Evolutionary conservation across 1,140 invertebrate species (phyloP).

Genomic region (Musca vetustissima): DNA sequence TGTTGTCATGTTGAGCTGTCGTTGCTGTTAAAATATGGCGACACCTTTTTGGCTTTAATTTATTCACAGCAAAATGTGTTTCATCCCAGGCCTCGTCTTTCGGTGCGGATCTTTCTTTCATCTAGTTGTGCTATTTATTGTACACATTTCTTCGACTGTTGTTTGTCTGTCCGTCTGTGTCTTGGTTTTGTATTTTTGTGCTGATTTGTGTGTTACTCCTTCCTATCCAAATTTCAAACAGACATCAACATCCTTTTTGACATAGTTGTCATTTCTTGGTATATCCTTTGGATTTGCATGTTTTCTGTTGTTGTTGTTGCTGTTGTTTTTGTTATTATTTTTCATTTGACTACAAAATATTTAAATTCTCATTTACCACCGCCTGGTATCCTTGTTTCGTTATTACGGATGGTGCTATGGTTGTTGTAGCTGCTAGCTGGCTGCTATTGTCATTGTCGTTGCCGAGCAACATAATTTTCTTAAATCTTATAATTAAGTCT

Average conservation of each 20-base stretch:
- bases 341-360: slow-evolving; percentile 18
- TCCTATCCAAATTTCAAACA: neutral
- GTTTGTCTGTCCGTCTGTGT: neutral
- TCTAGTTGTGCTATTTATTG: slow-evolving; percentile 1
- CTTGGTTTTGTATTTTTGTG: neutral
- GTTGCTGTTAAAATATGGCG: no score
- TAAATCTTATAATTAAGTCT: slow-evolving; percentile 23
- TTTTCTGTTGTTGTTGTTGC: slow-evolving; percentile 3
- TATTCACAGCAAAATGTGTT: slow-evolving; percentile 14
- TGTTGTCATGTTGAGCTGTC: no score
- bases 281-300: no score
- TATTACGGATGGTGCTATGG: neutral
- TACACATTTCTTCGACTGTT: neutral
- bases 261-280: no score
- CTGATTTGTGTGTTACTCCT: neutral
- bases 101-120: neutral
- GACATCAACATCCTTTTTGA: no score
- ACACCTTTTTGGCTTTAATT: slow-evolving; percentile 6
- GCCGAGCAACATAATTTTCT: slow-evolving; percentile 17
- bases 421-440: neutral
- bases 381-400: no score
- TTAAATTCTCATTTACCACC: neutral
- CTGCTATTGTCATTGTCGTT: neutral
- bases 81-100: slow-evolving; percentile 19
- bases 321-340: slow-evolving; percentile 21